Conservation (phyloP, 1,140 invertebrate species). For the Calliopsis andreniformis region DNA sequence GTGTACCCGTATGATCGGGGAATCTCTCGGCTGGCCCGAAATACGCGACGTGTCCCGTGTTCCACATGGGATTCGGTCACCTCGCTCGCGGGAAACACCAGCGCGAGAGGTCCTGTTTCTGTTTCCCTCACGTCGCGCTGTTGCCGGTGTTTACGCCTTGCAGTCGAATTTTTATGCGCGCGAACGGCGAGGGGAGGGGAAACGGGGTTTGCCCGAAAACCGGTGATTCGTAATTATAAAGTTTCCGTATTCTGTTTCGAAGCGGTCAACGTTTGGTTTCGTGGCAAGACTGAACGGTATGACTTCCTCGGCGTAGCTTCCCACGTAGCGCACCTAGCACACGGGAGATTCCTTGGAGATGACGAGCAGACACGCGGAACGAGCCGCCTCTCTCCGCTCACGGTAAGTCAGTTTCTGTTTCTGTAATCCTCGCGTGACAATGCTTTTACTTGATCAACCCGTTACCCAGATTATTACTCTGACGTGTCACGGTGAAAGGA, state of each 20-base stretch:
- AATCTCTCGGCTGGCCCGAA: background rate
- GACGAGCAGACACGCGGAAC: conserved; percentile 49
- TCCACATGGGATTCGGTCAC: background rate
- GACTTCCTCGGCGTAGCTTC: conserved; percentile 41
- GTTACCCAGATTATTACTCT: conserved; percentile 17
- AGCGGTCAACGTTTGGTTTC: conserved; percentile 27
- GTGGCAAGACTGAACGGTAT: conserved; percentile 40
- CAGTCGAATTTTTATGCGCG: conserved; percentile 27
- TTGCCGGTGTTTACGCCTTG: conserved; percentile 40
- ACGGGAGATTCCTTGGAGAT: conserved; percentile 53
- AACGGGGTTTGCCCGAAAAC: background rate
- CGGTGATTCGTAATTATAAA: background rate
- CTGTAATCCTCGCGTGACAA: conserved; percentile 23
- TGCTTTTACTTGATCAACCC: conserved; percentile 21
- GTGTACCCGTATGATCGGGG: conserved; percentile 6
- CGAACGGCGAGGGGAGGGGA: conserved; percentile 2
- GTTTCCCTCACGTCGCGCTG: conserved; percentile 21
- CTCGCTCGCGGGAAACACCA: background rate
- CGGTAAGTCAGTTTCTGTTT: conserved; percentile 40
- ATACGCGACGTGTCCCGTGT: no score
- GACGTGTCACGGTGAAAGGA: conserved; percentile 38
- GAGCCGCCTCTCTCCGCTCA: conserved; percentile 10
- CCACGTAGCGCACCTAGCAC: conserved; percentile 33
- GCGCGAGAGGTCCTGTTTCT: conserved; percentile 31
- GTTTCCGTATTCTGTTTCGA: conserved; percentile 22